Base-by-base conservation (phyloP, 2,113 vertebrate species). In the Benitochromis conjunctus region DNA sequence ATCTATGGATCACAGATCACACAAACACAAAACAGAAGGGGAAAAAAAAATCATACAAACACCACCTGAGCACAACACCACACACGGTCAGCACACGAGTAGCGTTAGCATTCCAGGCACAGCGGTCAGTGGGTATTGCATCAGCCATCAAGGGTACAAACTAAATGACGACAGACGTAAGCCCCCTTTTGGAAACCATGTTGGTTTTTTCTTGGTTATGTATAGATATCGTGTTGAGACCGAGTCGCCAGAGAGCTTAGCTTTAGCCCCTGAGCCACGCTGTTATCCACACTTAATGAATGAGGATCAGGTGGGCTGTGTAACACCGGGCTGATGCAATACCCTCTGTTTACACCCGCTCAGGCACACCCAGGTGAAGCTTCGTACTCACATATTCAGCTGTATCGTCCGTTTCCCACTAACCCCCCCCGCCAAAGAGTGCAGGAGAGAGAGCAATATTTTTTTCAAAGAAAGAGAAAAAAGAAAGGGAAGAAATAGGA, bases 371-470 rank as follows among this genome's bases (percentile, higher is more conserved):
- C 92, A 82, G 90, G 89, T 79, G 34, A 92, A 91, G 90, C 86
- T 80, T 93, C 58, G 14, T 97, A 97, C 99, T 99, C 95, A 99
- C 99, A 58, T 99, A 99, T 97, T 99, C 98, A 77, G 98, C 98
- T 62, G 97, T 99, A 95, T 99, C 97, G 95, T 99, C 99, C 94
- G 93, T 99, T 97, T 99, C 99, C 98, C 98, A 99, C 99, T 99
- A 97, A 96, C 95, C 95, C 93, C 96, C 89, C 93, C 92, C 94
- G 81, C 91, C 92, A 94, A 94, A 92, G 94, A 95, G 95, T 82
- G 93, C 77, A 89, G 91, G 95, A 94, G 94, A 91, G 91, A 94
- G 81, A 92, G 92, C 80, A 80, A 84, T 81, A 86, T 95, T 92
- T 96, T 66, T 86, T 91, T 92, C 64, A 88, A 80, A 89, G 79